phyloP scores from a whole-genome alignment of 2,888 invertebrate species.

The Portevinia maculata region DNA sequence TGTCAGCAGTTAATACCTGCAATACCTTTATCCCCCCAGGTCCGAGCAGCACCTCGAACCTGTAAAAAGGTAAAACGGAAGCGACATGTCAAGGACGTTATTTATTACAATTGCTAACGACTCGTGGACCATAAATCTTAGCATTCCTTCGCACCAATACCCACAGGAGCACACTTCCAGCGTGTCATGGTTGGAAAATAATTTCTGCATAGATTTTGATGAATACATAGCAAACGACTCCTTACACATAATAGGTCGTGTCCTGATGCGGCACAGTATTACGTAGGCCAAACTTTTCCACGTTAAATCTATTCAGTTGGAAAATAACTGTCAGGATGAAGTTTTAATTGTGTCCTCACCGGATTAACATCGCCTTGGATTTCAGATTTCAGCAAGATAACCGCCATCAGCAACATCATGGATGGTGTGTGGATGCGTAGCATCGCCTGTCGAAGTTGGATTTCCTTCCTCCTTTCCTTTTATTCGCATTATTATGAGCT shows the following conservation, averaged over 20 bases:
- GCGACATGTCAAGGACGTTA: constrained; percentile 75
- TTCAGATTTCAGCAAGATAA: constrained; percentile 61
- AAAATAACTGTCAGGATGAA: constrained; percentile 76
- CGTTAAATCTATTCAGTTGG: constrained; percentile 72
- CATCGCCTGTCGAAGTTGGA: constrained; percentile 50
- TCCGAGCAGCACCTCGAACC: constrained; percentile 63
- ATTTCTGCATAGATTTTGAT: constrained; percentile 70
- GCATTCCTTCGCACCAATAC: constrained; percentile 65
- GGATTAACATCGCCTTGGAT: constrained; percentile 75
- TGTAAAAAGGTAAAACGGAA: constrained; percentile 71
- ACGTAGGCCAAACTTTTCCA: constrained; percentile 65
- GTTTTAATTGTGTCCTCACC: constrained; percentile 77
- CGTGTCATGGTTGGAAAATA: constrained; percentile 52
- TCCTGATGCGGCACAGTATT: constrained; percentile 56
- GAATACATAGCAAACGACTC: constrained; percentile 54
- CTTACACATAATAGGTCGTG: constrained; percentile 57
- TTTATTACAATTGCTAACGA: constrained; percentile 77
- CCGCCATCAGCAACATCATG: constrained; percentile 23
- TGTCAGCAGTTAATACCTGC: constrained; percentile 71
- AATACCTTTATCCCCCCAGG: constrained; percentile 54
- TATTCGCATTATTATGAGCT: constrained; percentile 63
- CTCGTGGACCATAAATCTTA: constrained; percentile 76
- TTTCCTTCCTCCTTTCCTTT: constrained; percentile 23
- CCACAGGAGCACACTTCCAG: constrained; percentile 16
- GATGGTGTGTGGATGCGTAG: constrained; percentile 28